Evolutionary conservation across 2,797 vertebrate genomes (phyloP), one percentile per base, ranked within the genome.

Genomic region (Silurus aristotelis): DNA sequence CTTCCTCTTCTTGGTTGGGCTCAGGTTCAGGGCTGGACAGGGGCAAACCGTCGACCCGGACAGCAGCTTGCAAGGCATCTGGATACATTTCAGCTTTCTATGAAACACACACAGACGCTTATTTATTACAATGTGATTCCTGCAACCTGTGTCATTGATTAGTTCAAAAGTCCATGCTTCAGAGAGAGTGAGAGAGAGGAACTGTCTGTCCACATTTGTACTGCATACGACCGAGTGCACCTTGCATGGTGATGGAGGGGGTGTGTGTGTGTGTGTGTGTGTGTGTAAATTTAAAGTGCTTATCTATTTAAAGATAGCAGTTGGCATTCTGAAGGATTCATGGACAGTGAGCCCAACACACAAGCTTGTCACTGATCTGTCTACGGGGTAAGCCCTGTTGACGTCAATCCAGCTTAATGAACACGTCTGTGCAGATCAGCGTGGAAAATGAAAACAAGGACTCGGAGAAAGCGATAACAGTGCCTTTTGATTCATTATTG

Each of bases 271-370:
- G n/a, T 61, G 9, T 7, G 2, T 3, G 48, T 87, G 56, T 14
- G 76, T 78, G 87, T 86, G 80, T 85, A 90, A 89, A 91, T 89
- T 91, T 89, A 89, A 94, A 93, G 90, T 91, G 90, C 92, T 94
- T 95, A 95, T 95, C 95, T 95, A 95, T 95, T 96, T 94, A 95
- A 95, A 94, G 94, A 92, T 80, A 83, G 84, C 88, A 87, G 92
- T 90, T 88, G 89, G 91, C 85, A 58, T 79, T 87, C 87, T 89
- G 63, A 75, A 84, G 85, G 89, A 90, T 89, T 92, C 38, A 25
- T 52, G 86, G 71, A 80, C 80, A 80, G 83, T 70, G 77, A 87
- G 72, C 87, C 83, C 89, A 93, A 92, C 89, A 93, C 91, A 89
- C 88, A 93, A 94, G 52, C 88, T 90, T 68, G 90, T 91, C 91